Evolutionary conservation across 2,797 vertebrate species (phyloP), one percentile per base, ranked within the genome.

Genomic region (Chelidonichthys spinosus): DNA sequence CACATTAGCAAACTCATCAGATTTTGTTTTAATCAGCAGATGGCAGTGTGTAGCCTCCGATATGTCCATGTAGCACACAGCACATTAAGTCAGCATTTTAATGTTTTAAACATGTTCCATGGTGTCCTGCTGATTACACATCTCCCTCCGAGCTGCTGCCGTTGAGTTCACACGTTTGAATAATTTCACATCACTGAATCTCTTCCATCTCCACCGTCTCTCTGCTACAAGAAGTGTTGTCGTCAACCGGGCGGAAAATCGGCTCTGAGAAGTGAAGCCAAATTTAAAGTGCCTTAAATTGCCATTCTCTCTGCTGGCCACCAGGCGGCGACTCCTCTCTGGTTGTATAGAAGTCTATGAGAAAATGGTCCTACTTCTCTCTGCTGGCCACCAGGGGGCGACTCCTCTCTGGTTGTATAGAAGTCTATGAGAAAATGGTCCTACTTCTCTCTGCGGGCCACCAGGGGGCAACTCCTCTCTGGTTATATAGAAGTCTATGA

Each of bases 31-130:
- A 32, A 40, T 61, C 90, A 89, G 83, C 80, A 91, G 90, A 50
- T 85, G 87, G 84, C 87, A 72, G 69, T 83, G 78, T 87, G 70
- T 49, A 10, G 25, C 83, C 78, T 62, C 64, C 35, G 43, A 47
- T 50, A 17, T 37, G 32, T 68, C 35, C 5, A 13, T 11, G 64
- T 58, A 52, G 52, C 39, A 47, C 13, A 13, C 42, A 52, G 49
- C 55, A 32, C 69, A 68, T 9, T 52, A 0, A 74, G 61, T 63
- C 65, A 69, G 53, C 33, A 33, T 25, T 65, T 59, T 7, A 53
- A 37, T 44, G 43, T 25, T 61, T 47, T 50, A 44, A 62, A 9
- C 44, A 36, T 50, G 17, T 52, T 75, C 59, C 39, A 42, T 18
- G 6, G 43, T 44, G 7, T 3, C 35, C 6, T 0, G 39, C 18